A percentile compares a stretch with the other conserved stretches of the same genome.
Evolutionary conservation across 2,797 vertebrate genomes (phyloP).

Genomic region (Cygnus olor): DNA sequence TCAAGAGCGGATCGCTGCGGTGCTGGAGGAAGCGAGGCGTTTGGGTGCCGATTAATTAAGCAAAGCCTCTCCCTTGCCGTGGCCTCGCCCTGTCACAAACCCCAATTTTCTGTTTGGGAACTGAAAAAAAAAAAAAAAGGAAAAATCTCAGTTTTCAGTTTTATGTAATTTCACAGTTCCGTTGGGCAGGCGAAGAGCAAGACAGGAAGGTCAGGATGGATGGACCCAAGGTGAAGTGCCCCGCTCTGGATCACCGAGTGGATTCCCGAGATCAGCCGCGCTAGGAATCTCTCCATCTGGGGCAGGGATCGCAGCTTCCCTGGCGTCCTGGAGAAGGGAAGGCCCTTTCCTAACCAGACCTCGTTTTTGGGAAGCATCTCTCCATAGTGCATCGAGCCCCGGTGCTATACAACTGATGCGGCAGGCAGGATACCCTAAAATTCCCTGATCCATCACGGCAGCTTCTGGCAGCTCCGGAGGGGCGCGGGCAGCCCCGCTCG

Average conservation of each 20-base stretch:
- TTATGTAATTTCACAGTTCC: not conserved
- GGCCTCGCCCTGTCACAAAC: not conserved
- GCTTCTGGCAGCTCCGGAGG: not conserved
- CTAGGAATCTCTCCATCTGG: not conserved
- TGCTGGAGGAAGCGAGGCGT: not conserved
- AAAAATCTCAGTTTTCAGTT: not conserved
- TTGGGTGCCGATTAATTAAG: not conserved
- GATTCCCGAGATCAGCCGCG: rapidly evolving
- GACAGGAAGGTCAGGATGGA: rapidly evolving
- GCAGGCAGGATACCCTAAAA: rapidly evolving
- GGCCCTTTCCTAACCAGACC: not conserved
- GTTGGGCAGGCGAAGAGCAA: rapidly evolving
- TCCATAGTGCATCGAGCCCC: rapidly evolving
- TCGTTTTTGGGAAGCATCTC: not conserved
- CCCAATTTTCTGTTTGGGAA: not conserved
- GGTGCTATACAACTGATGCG: rapidly evolving
- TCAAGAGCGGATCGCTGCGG: not conserved
- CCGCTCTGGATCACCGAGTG: not conserved
- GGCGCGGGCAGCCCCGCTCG: not conserved
- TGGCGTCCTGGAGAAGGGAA: not conserved
- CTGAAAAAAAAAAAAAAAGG: not conserved
- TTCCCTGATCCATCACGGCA: not conserved
- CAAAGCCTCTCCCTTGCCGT: not conserved
- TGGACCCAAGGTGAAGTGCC: rapidly evolving
- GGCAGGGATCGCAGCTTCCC: not conserved